Conservation (phyloP, 2,797 vertebrate genomes). For the Psittacula echo region DNA sequence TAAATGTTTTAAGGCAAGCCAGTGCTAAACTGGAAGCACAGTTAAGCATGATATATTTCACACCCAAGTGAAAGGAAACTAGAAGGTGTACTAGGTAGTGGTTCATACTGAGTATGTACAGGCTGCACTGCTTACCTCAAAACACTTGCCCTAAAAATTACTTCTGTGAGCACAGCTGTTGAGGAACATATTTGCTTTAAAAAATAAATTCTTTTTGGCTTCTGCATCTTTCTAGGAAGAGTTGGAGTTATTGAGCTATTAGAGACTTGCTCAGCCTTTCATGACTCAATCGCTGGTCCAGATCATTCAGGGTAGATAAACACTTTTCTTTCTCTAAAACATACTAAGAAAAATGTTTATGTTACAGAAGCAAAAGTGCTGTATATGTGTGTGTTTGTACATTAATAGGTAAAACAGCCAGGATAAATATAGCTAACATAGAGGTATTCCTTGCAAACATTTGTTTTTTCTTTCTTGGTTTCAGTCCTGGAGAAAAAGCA, state of each 20-base stretch:
- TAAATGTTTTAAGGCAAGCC: conserved; percentile 81
- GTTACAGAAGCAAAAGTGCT: not conserved
- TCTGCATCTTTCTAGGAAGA: conserved; percentile 25
- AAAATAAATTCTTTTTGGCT: not conserved
- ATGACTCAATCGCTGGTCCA: not conserved
- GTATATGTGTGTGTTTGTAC: not conserved
- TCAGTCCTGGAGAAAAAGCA: not conserved
- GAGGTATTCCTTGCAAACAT: not conserved
- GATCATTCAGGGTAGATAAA: conserved; percentile 30
- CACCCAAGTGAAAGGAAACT: not conserved
- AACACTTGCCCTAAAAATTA: conserved; percentile 24
- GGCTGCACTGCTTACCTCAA: conserved; percentile 11
- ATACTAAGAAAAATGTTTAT: not conserved
- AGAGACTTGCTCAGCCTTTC: conserved; percentile 15
- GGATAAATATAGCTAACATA: not conserved
- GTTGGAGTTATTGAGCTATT: not conserved
- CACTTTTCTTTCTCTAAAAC: conserved; percentile 3
- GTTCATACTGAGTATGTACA: not conserved
- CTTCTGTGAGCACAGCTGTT: not conserved
- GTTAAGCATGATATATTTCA: conserved; percentile 74
- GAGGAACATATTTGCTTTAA: conserved; percentile 10
- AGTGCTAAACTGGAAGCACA: conserved; percentile 48
- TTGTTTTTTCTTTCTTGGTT: not conserved
- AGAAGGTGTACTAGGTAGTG: not conserved
- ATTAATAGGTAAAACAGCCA: not conserved